These are phyloP conservation scores for Vireo altiloquus DNA, from an alignment of 2,113 vertebrate species.

Conservation along the genomic window DNA sequence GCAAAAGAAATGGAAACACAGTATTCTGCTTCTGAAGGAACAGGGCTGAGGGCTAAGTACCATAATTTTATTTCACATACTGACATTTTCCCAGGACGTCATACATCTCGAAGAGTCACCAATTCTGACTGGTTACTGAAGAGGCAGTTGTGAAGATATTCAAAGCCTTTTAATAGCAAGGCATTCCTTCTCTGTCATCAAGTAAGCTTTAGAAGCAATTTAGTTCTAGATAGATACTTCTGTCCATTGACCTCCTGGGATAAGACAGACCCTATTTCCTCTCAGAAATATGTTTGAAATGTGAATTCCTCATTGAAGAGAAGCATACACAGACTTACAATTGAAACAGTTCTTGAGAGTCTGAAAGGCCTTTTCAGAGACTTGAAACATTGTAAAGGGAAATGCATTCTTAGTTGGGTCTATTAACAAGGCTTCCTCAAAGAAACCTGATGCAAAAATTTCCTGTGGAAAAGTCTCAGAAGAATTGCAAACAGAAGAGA, in stretches of 20 bases:
- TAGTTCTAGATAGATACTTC: slow-evolving; percentile 40
- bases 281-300: slow-evolving; percentile 52
- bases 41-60: slow-evolving; percentile 17
- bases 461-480: neutral
- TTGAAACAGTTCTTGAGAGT: neutral
- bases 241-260: slow-evolving; percentile 22
- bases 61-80: slow-evolving; percentile 37
- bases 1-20: slow-evolving; percentile 11
- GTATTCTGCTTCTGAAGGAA: neutral
- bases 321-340: slow-evolving; percentile 17
- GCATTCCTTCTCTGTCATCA: slow-evolving; percentile 27
- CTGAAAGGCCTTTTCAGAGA: slow-evolving; percentile 59
- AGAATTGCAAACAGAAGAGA: neutral
- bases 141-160: slow-evolving; percentile 42
- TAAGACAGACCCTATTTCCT: neutral
- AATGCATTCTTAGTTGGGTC: slow-evolving; percentile 25
- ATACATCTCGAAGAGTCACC: slow-evolving; percentile 41
- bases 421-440: slow-evolving; percentile 8
- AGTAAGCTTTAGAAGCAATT: slow-evolving; percentile 38
- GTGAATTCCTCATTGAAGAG: slow-evolving; percentile 29
- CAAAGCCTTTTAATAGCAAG: slow-evolving; percentile 19
- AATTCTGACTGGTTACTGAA: slow-evolving; percentile 34
- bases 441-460: slow-evolving; percentile 24
- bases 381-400: neutral
- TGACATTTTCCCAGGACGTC: slow-evolving; percentile 16